A percentile compares a stretch with the other conserved stretches of the same genome.
Evolutionary conservation across 2,888 invertebrate genomes (phyloP).

Genomic region (Mantis religiosa): DNA sequence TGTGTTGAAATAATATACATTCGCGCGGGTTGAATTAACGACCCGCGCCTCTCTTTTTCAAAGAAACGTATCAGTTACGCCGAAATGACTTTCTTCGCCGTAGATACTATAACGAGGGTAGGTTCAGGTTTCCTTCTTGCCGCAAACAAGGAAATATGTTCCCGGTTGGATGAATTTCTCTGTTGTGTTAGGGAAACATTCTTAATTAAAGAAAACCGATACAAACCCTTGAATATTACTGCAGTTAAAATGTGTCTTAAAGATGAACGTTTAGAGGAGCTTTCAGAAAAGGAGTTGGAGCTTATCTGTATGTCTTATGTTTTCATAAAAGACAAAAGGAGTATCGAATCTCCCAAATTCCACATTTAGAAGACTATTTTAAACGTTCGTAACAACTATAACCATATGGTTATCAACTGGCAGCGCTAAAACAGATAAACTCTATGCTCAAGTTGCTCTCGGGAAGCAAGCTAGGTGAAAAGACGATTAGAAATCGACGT

Average conservation of each 20-base stretch:
- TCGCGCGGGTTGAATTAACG: background rate
- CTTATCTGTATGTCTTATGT: no score
- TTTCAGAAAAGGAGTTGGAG: no score
- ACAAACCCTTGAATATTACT: background rate
- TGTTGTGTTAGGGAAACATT: background rate
- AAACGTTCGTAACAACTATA: no score
- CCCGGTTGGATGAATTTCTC: background rate
- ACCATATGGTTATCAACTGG: no score
- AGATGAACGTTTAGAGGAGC: no score
- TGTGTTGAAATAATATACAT: background rate
- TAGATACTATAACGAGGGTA: background rate
- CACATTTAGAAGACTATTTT: no score
- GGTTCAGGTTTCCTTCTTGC: background rate
- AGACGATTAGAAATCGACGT: no score
- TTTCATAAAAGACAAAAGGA: no score
- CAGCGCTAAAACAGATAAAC: no score
- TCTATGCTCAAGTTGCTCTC: no score
- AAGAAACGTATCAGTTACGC: background rate
- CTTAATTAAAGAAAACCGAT: background rate
- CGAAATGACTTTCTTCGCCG: background rate
- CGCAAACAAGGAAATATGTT: background rate
- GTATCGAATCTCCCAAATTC: no score
- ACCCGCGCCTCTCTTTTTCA: background rate
- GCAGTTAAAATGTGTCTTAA: background rate
- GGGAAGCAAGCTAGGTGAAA: no score